Evolutionary conservation across 2,888 invertebrate species (phyloP).

Genomic region (Sinelater perroti): DNA sequence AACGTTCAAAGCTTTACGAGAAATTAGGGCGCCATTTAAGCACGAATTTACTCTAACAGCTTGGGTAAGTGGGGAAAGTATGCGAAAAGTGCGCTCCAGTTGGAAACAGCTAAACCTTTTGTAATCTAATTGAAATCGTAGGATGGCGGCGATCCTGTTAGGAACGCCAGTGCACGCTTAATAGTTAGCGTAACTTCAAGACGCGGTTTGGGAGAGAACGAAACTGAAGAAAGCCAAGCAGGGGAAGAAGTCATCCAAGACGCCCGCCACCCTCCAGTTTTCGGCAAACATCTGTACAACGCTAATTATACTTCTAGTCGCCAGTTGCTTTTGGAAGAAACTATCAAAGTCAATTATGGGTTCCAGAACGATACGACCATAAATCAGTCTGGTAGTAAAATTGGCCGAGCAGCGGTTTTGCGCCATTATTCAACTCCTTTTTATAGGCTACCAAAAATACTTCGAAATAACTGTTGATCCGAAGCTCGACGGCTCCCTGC

Average conservation of each 20-base stretch:
- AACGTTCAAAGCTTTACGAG: background rate
- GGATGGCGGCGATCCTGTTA: background rate
- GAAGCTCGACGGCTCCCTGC: background rate
- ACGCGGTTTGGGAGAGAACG: no score
- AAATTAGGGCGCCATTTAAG: conserved; percentile 6
- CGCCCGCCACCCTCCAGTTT: conserved; percentile 1
- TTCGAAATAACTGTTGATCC: background rate
- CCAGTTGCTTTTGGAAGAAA: background rate
- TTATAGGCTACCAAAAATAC: conserved; percentile 19
- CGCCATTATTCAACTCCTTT: background rate
- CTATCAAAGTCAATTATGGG: conserved; percentile 5
- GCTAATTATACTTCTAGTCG: background rate
- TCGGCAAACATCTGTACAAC: conserved; percentile 11
- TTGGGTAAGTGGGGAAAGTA: conserved; percentile 6
- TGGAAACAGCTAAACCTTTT: background rate
- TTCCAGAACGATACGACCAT: background rate
- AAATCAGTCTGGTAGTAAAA: conserved; percentile 9
- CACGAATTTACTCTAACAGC: conserved; percentile 19
- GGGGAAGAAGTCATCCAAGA: background rate
- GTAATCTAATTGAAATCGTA: no score
- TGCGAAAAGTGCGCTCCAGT: background rate
- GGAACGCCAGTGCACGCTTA: background rate
- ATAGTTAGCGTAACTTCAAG: background rate
- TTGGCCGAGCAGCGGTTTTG: no score
- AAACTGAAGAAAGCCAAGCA: background rate